Base-by-base conservation (phyloP, 2,797 vertebrate species). In the Syndactyla subalaris region DNA sequence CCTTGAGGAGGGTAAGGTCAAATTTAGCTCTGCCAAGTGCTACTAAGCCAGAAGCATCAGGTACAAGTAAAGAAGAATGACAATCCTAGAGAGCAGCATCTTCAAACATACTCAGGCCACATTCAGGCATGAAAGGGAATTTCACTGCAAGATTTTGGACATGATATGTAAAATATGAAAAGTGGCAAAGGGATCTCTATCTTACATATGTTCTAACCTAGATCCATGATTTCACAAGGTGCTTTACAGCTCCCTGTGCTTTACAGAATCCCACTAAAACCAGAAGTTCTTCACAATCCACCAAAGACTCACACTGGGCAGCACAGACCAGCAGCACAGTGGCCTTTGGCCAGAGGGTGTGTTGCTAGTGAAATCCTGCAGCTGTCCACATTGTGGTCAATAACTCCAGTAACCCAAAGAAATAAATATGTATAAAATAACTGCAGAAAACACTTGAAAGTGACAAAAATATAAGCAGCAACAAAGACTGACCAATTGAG, bases 261-360 rank as follows among this genome's bases (percentile, higher is more conserved):
- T 68, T 67, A 67, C 48, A 59, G 34, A 48, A 24, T 12, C 22
- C 39, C 45, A 12, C 43, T 46, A 32, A 26, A 84, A 32, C 2
- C 12, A 81, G 45, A 14, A 68, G 34, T 10, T 77, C 29, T n/a
- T 77, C 34, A 4, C 10, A 39, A 74, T 6, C 32, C 66, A 23
- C 20, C 4, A 1, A 43, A 48, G 58, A 30, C 14, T 74, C 32
- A 46, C 23, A 12, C 10, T 0, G 0, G 41, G 41, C 62, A 48
- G 34, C 14, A 17, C 12, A 52, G 29, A 29, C 30, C 7, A 76
- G 39, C 8, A 51, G 65, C 30, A 51, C 2, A 0, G 9, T 36
- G 19, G 36, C 34, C 23, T 45, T 82, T 4, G 2, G 67, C 20
- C 59, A 51, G 68, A 74, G 43, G n/a, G 6, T 4, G 3, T 2